Evolutionary conservation across 1,140 invertebrate species (phyloP), one percentile per base, ranked within the genome.

Genomic region (Antheraea pernyi): DNA sequence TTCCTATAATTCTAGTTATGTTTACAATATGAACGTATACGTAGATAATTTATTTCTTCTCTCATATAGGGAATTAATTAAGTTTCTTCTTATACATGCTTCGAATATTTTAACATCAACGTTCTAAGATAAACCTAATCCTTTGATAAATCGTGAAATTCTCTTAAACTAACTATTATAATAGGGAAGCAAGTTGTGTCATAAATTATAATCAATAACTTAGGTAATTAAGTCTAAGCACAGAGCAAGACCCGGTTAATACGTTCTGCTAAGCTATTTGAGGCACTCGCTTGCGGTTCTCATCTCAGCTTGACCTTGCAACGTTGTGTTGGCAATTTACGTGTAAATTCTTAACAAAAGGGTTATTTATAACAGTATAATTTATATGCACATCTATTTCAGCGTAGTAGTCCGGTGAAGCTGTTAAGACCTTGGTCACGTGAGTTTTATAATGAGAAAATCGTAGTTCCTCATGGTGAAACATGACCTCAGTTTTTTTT

Each of bases 211-310:
- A 30, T 61, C 30, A 61, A 30, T n/a, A n/a, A n/a, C n/a, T n/a
- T n/a, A 65, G 39, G 64, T 42, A 65, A 53, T 53, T 13, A 65
- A n/a, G 19, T 65, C 46, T 65, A 13, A 53, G 37, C 42, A 6
- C 30, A 13, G 46, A 53, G 60, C 11, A 61, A 13, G 18, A 18
- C 39, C 39, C 39, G 39, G 18, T 39, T 63, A 48, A 65, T 48
- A 16, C 39, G 16, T 42, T 48, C 13, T 19, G 39, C 0, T 48
- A 65, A 46, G 64, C 64, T 65, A 65, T 65, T 65, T 53, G 19
- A 42, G 42, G 46, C 19, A 42, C 42, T 39, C 64, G 39, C 48
- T 65, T 65, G 64, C 62, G 30, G 30, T 37, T 39, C 30, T 61
- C 60, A 61, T 61, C 13, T 16, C 30, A 30, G 16, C 60, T 61